Conservation (phyloP, 1,140 invertebrate genomes). For the Drosophila takahashii region DNA sequence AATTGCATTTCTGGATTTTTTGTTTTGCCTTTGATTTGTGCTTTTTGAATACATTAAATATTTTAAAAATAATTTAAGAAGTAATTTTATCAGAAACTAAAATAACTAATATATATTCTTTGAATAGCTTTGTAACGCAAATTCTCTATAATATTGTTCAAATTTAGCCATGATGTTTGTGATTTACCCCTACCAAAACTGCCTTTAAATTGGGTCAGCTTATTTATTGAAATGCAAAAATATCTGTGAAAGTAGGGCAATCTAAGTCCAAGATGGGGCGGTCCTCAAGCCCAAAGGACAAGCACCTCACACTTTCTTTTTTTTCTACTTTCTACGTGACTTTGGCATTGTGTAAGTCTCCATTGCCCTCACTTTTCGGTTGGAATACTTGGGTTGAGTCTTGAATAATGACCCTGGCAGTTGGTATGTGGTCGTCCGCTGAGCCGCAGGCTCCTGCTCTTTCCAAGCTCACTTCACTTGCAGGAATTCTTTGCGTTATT, state of each 20-base stretch:
- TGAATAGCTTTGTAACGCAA: not conserved
- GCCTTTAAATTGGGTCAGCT: conserved; percentile 21
- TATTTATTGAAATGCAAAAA: conserved; percentile 39
- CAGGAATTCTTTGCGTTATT: conserved; percentile 39
- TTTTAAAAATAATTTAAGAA: no score
- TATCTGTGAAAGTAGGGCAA: not conserved
- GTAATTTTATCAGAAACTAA: not conserved
- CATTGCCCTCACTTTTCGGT: conserved; percentile 2
- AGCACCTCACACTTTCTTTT: not conserved
- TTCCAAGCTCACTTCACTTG: conserved; percentile 43
- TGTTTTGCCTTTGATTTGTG: not conserved
- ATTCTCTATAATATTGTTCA: not conserved
- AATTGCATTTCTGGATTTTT: not conserved
- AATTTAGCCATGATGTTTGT: not conserved
- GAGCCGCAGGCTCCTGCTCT: conserved; percentile 21
- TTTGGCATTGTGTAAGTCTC: conserved; percentile 8
- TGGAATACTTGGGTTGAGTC: conserved; percentile 31
- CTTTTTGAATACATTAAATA: no score
- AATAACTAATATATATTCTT: not conserved
- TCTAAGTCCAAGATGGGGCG: not conserved
- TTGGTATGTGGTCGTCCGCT: conserved; percentile 10
- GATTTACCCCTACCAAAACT: conserved; percentile 5
- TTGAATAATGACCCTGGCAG: conserved; percentile 40
- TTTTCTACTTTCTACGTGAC: conserved; percentile 37
- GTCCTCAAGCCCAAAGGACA: not conserved